Base-by-base conservation (phyloP, 2,888 invertebrate species). In the Temnothorax rugatulus region DNA sequence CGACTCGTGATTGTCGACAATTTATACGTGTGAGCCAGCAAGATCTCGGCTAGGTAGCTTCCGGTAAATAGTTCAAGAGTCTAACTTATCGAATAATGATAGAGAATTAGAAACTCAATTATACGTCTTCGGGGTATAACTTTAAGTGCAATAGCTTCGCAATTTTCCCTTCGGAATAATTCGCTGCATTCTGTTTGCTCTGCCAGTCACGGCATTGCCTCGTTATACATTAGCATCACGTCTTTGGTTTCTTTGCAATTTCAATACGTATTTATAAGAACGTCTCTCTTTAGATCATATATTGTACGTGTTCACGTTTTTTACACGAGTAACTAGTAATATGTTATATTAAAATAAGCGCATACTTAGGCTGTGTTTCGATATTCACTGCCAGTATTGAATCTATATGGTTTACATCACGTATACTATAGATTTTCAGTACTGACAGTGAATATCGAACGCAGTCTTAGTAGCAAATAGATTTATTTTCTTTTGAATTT, bases 51-150 rank as follows among this genome's bases (percentile, higher is more conserved):
- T 90, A 75, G 75, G 75, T 89, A 84, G 76, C 84, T 88, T 84
- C 74, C 83, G 82, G 77, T 82, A 71, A 85, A 66, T 75, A 57
- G 84, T 18, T 63, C 34, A 73, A 77, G 38, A 75, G 64, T 38
- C 79, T 76, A 83, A 84, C 74, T 71, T 64, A 59, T 76, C 83
- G 82, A 88, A 73, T 90, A 90, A 90, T 87, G 84, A 88, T 74
- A 41, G 82, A 83, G 84, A 87, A 89, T 90, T 89, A 84, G 86
- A 90, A 90, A 90, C 87, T 89, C 90, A 88, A 90, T 90, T 90
- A 90, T 84, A 90, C 82, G 64, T 84, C 41, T 21, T 66, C 81
- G 68, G 61, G 77, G 68, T 83, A 64, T 61, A 59, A 25, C 76
- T 84, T 83, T 87, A 87, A 71, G 18, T 71, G 79, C 86, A 85